Conservation (phyloP, 2,888 invertebrate species). For the Mellilla xanthometata region DNA sequence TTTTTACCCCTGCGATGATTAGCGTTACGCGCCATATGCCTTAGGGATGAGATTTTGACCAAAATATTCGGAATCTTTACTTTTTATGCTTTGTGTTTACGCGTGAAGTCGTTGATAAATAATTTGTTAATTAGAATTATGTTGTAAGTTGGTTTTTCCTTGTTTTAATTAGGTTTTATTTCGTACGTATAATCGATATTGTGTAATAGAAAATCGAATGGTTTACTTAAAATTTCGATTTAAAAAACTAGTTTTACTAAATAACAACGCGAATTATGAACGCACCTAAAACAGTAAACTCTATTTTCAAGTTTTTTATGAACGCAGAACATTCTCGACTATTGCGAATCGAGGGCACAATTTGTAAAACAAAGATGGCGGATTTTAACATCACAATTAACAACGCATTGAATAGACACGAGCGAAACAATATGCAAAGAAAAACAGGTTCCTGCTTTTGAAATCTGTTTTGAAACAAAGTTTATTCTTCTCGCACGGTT, state of each 20-base stretch:
- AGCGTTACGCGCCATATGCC: constrained; percentile 47
- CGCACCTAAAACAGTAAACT: no score
- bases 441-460: constrained; percentile 71
- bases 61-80: no score
- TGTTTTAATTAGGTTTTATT: no score
- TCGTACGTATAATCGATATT: no score
- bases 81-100: no score
- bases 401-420: constrained; percentile 59
- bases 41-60: constrained; percentile 26
- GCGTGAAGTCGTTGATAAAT: no score
- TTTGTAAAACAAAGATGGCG: constrained; percentile 74
- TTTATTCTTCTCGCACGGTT: constrained; percentile 34
- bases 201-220: no score
- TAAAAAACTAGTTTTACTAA: no score
- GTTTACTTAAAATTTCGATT: no score
- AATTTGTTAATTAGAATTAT: no score
- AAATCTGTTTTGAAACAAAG: constrained; percentile 50
- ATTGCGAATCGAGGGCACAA: constrained; percentile 63
- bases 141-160: no score
- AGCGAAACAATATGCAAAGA: constrained; percentile 66
- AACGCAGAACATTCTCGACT: constrained; percentile 1
- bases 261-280: no score
- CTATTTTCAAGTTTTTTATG: constrained; percentile 17
- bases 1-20: constrained; percentile 42
- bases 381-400: constrained; percentile 74